phyloP scores from a whole-genome alignment of 1,140 invertebrate genomes.

The Tetragnatha versicolor region DNA sequence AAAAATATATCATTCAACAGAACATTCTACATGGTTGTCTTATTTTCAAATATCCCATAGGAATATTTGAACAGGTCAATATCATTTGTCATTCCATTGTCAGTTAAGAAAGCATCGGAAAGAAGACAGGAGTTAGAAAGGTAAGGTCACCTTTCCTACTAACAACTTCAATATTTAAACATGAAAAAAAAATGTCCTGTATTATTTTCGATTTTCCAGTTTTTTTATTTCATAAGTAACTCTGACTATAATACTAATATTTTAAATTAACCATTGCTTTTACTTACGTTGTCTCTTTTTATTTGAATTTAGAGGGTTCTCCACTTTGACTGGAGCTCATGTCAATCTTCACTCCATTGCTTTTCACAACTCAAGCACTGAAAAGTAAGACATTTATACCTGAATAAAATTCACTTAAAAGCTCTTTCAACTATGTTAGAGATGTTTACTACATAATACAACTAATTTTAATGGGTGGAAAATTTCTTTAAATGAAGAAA shows the following conservation, averaged over 20 bases:
- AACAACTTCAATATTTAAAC: background rate
- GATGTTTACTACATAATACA: too few relatives aligned
- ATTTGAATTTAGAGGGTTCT: slow-evolving; percentile 46
- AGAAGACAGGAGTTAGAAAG: slow-evolving; percentile 53
- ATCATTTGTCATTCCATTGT: slow-evolving; percentile 42
- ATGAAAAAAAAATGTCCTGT: too few relatives aligned
- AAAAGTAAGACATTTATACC: slow-evolving; percentile 50
- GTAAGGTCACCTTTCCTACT: slow-evolving; percentile 14
- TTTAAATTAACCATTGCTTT: too few relatives aligned
- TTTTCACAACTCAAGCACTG: slow-evolving; percentile 25
- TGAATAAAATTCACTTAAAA: too few relatives aligned
- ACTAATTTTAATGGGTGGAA: too few relatives aligned
- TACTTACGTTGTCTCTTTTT: background rate
- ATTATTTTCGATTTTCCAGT: background rate
- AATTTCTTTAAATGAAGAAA: too few relatives aligned
- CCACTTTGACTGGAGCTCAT: slow-evolving; percentile 49
- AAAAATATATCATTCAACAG: too few relatives aligned
- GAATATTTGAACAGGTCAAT: slow-evolving; percentile 56
- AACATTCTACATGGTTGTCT: background rate
- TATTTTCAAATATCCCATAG: slow-evolving; percentile 10
- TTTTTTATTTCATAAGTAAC: background rate
- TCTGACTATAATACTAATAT: too few relatives aligned
- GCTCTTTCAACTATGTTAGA: too few relatives aligned
- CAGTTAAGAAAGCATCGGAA: slow-evolving; percentile 22
- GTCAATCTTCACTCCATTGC: slow-evolving; percentile 55